phyloP scores from a whole-genome alignment of 1,140 invertebrate species.

The Hyles vespertilio region DNA sequence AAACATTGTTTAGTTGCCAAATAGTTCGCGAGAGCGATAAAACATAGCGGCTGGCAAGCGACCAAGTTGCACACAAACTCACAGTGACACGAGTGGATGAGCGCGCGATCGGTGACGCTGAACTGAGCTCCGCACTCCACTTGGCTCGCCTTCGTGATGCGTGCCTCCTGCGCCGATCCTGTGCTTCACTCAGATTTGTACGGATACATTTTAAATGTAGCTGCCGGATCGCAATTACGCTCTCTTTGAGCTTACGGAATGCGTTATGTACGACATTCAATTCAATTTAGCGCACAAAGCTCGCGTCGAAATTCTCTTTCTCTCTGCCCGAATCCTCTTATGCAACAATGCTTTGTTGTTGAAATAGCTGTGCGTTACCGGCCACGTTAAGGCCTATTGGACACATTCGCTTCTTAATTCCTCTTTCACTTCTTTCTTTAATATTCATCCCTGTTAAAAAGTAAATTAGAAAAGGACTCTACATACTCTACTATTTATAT shows the following conservation, averaged over 20 bases:
- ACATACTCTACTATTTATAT: too few relatives aligned
- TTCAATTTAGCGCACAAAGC: constrained; percentile 69
- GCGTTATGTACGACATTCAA: constrained; percentile 69
- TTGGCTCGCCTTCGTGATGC: constrained; percentile 27
- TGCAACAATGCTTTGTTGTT: constrained; percentile 62
- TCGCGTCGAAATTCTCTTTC: constrained; percentile 65
- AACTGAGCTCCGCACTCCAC: constrained; percentile 23
- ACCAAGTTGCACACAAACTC: constrained; percentile 50
- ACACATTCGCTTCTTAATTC: too few relatives aligned
- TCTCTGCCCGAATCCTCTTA: constrained; percentile 65
- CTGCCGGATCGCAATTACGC: constrained; percentile 67
- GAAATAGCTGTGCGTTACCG: constrained; percentile 19
- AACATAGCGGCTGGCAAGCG: constrained; percentile 67
- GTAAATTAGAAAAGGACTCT: too few relatives aligned
- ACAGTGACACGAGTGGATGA: constrained; percentile 57
- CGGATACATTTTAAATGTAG: constrained; percentile 71
- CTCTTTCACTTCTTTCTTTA: too few relatives aligned
- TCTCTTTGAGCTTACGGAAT: constrained; percentile 68
- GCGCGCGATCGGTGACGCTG: constrained; percentile 53
- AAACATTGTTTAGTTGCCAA: constrained; percentile 69
- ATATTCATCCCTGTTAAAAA: too few relatives aligned
- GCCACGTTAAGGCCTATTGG: neutral
- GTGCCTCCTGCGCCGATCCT: constrained; percentile 26
- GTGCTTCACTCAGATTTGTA: constrained; percentile 57
- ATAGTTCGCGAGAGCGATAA: constrained; percentile 65